A percentile compares a stretch with the other conserved stretches of the same genome.
phyloP scores from a whole-genome alignment of 2,113 vertebrate genomes.

The Suncus etruscus region DNA sequence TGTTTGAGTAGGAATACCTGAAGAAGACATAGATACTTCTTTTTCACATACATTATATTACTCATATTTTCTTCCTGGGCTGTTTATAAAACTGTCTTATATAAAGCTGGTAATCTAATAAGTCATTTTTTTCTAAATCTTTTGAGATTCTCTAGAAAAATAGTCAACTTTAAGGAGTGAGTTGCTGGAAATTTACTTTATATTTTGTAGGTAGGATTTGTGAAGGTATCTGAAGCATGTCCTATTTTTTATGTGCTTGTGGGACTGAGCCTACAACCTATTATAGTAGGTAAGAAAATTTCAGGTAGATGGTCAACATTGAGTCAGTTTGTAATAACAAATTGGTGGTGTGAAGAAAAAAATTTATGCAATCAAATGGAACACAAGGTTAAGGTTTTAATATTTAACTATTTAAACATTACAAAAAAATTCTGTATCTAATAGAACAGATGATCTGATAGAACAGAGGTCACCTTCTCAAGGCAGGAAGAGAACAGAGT shows the following conservation, averaged over 20 bases:
- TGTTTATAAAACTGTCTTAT: no score
- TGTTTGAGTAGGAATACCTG: not conserved
- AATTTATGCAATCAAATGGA: not conserved
- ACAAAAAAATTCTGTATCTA: not conserved
- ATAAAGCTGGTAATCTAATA: no score
- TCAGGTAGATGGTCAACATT: no score
- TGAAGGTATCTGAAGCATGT: not conserved
- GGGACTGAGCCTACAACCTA: no score
- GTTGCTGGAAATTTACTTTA: not conserved
- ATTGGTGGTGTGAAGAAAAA: no score
- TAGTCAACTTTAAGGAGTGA: no score
- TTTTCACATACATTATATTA: no score
- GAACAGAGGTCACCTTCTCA: not conserved
- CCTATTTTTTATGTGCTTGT: no score
- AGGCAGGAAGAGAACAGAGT: not conserved
- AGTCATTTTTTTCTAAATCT: not conserved
- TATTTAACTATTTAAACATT: not conserved
- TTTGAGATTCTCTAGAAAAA: not conserved
- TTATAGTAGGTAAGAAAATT: no score
- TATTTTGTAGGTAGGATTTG: not conserved
- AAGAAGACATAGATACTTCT: not conserved
- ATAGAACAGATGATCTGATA: not conserved
- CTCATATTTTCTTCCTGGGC: no score
- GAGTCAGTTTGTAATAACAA: no score
- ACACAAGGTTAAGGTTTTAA: not conserved